Evolutionary conservation across 2,113 vertebrate genomes (phyloP).

Genomic region (Aythya baeri): DNA sequence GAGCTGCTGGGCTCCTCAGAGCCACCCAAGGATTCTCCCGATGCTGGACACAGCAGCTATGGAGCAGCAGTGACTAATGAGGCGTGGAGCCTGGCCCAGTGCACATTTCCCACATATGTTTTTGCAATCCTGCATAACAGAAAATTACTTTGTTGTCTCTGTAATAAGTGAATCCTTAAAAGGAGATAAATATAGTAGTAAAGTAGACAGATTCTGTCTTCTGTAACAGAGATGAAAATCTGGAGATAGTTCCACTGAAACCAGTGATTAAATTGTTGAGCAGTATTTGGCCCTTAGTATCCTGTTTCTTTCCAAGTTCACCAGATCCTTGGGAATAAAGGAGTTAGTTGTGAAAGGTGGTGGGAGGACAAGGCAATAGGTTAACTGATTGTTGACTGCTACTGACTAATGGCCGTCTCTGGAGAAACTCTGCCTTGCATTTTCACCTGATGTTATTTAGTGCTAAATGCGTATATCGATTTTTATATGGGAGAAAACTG

Average conservation of each 20-base stretch:
- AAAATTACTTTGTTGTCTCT: neutral
- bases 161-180: neutral
- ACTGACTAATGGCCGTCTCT: neutral
- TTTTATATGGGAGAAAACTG: conserved; percentile 11
- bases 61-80: neutral
- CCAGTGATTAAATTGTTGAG: neutral
- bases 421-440: neutral
- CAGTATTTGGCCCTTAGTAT: neutral
- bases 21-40: neutral
- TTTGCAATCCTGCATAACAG: neutral
- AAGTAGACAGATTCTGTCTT: neutral
- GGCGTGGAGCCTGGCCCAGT: neutral
- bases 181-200: neutral
- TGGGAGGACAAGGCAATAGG: neutral
- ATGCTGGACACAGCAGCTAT: neutral
- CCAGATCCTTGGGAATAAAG: neutral
- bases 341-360: neutral
- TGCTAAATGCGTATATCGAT: neutral
- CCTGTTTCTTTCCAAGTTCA: conserved; percentile 2
- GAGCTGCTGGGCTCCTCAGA: neutral
- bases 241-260: neutral
- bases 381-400: neutral
- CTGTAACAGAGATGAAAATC: neutral
- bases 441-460: neutral
- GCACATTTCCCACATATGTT: neutral